Conservation (phyloP, 2,113 vertebrate genomes). For the Leptodactylus fuscus region DNA sequence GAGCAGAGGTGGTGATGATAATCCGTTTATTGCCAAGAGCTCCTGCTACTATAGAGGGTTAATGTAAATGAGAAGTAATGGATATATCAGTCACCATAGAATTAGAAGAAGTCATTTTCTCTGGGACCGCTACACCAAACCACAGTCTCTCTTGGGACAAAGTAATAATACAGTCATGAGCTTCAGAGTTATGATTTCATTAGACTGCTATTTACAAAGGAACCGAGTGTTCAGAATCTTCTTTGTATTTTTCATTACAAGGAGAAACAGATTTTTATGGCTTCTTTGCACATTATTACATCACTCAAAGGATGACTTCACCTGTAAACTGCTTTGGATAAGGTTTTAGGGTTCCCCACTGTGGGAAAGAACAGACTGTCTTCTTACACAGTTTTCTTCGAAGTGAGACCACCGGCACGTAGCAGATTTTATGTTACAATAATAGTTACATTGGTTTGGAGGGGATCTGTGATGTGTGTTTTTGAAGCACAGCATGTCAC, state of each 20-base stretch:
- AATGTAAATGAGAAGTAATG: constrained; percentile 7
- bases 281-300: neutral
- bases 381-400: neutral
- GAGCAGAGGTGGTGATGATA: neutral
- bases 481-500: no score
- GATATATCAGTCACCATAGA: constrained; percentile 43
- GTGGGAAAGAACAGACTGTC: neutral
- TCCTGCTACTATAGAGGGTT: constrained; percentile 17
- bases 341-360: neutral
- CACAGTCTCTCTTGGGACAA: constrained; percentile 62
- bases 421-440: no score
- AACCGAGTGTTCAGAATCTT: constrained; percentile 65
- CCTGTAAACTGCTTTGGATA: neutral
- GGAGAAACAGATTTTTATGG: constrained; percentile 71
- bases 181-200: constrained; percentile 69
- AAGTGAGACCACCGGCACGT: no score
- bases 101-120: constrained; percentile 56
- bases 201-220: constrained; percentile 71
- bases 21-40: neutral
- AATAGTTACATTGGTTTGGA: no score
- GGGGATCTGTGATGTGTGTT: no score
- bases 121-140: constrained; percentile 60
- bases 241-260: constrained; percentile 77
- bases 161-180: constrained; percentile 63
- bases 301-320: neutral